Evolutionary conservation across 2,797 vertebrate genomes (phyloP), one percentile per base, ranked within the genome.

Genomic region (Mus spretus): DNA sequence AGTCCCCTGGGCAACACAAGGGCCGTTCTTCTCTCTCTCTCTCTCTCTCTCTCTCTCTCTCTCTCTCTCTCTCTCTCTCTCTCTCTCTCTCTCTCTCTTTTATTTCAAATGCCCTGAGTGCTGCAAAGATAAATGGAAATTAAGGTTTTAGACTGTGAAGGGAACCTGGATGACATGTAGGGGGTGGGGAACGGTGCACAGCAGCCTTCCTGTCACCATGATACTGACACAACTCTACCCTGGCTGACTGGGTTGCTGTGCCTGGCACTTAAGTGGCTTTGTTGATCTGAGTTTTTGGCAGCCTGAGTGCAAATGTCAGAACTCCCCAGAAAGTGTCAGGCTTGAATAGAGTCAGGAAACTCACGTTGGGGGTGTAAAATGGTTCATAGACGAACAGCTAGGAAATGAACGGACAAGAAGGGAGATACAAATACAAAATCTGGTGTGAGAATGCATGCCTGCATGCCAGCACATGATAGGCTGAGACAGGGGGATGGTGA

Each of bases 71-170:
- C 37, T 53, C 65, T 75, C n/a, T 67, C 82, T n/a, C n/a, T n/a
- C n/a, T n/a, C n/a, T n/a, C n/a, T n/a, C n/a, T n/a, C n/a, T n/a
- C n/a, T n/a, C n/a, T n/a, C n/a, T n/a, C 44, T 67, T 89, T 86
- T 59, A 75, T 65, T 83, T 92, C 90, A 79, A 88, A 70, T 31
- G 53, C 81, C 70, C 89, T 13, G 1, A 44, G 31, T 70, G 24
- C 6, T 53, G 31, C 65, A 4, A 88, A 86, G 79, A 72, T 57
- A 57, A 78, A 15, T 26, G 28, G 67, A 20, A 91, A 86, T 72
- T 44, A n/a, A 90, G 40, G 72, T 59, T 70, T 89, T 50, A 55
- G 22, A 31, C 9, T 37, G 4, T 6, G 13, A 6, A 80, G 53
- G 37, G 84, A 31, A 6, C 75, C 57, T 75, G 74, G 61, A 82